Conservation (phyloP, 1,140 invertebrate genomes). For the Drosophila kikkawai region DNA sequence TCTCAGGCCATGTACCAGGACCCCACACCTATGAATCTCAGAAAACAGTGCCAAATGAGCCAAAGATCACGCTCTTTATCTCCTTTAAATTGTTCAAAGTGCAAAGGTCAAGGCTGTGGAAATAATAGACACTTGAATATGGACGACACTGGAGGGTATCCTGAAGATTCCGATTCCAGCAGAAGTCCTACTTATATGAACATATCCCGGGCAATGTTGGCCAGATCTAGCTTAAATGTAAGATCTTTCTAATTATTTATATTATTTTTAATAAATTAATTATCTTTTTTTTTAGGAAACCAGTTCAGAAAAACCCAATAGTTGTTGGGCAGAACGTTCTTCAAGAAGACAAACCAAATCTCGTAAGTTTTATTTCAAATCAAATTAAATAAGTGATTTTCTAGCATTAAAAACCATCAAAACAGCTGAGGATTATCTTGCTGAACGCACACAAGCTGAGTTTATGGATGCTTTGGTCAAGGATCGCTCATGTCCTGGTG, state of each 20-base stretch:
- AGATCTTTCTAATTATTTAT: not conserved
- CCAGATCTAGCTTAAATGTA: not conserved
- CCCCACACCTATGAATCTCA: not conserved
- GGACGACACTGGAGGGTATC: not conserved
- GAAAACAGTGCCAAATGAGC: not conserved
- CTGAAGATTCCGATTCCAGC: not conserved
- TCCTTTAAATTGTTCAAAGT: not conserved
- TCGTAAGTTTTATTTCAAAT: not conserved
- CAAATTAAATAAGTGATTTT: not conserved
- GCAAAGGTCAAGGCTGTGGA: not conserved
- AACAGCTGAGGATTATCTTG: slow-evolving; percentile 49
- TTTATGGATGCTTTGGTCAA: slow-evolving; percentile 58
- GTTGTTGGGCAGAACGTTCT: not conserved
- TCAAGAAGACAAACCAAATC: not conserved
- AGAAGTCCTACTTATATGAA: not conserved
- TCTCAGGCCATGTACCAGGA: not conserved
- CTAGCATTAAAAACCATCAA: rapidly evolving
- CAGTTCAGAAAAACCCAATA: not conserved
- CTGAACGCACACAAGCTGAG: slow-evolving; percentile 18
- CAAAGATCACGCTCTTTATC: not conserved
- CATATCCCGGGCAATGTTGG: not conserved
- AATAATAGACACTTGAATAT: not conserved
- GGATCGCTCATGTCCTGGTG: slow-evolving; percentile 59
- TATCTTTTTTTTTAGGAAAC: not conserved
- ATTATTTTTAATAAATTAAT: too few relatives aligned